A percentile compares a stretch with the other conserved stretches of the same genome.
Evolutionary conservation across 2,888 invertebrate species (phyloP).

Genomic region (Harpalus rufipes): DNA sequence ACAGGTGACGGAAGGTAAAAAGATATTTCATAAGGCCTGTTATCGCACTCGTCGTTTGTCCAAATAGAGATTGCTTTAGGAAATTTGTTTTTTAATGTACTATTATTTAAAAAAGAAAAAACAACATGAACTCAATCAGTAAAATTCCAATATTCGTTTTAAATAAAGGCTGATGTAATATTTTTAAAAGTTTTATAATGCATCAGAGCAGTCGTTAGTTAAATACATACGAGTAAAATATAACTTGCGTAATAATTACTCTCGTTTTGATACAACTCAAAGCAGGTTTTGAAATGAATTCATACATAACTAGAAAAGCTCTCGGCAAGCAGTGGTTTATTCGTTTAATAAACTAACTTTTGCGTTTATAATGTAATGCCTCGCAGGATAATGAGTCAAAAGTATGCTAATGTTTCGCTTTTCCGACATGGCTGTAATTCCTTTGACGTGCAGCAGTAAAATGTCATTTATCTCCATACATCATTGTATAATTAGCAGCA

Average conservation of each 20-base stretch:
- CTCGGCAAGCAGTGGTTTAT: not conserved
- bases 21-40: no score
- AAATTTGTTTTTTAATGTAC: no score
- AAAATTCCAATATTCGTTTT: not conserved
- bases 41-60: no score
- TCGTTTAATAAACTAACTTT: conserved; percentile 19
- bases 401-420: conserved; percentile 7
- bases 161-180: not conserved
- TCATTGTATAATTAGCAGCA: conserved; percentile 4
- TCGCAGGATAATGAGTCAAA: conserved; percentile 11
- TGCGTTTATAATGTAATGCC: conserved; percentile 7
- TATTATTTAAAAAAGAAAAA: no score
- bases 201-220: not conserved
- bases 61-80: no score
- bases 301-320: not conserved
- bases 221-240: not conserved
- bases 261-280: not conserved
- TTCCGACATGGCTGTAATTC: not conserved
- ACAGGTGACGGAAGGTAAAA: no score
- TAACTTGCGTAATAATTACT: not conserved
- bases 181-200: not conserved
- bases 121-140: not conserved
- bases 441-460: conserved; percentile 10
- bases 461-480: conserved; percentile 3
- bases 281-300: not conserved